Evolutionary conservation across 2,888 invertebrate species (phyloP).

Genomic region (Diloba caeruleocephala): DNA sequence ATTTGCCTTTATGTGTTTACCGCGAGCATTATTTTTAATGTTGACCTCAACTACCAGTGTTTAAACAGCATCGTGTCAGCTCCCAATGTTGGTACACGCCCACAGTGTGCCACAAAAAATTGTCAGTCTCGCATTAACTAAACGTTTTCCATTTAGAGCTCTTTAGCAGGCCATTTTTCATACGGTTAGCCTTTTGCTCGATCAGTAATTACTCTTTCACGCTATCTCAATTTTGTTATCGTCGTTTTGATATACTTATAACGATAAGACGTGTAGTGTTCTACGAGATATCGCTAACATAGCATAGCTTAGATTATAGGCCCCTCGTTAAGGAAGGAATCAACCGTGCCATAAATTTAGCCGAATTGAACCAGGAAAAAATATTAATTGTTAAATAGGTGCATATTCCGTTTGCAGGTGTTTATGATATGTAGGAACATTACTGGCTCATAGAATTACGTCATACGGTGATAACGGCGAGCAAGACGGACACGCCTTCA

Average conservation of each 20-base stretch:
- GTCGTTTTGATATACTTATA: constrained; percentile 63
- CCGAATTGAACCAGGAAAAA: constrained; percentile 22
- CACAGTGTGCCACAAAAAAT: constrained; percentile 60
- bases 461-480: constrained; percentile 82
- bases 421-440: constrained; percentile 59
- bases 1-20: constrained; percentile 44
- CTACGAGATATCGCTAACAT: constrained; percentile 56
- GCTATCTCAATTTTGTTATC: constrained; percentile 70
- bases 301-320: constrained; percentile 48
- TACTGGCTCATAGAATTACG: constrained; percentile 75
- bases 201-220: constrained; percentile 56
- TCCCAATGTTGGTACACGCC: constrained; percentile 74
- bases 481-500: constrained; percentile 83
- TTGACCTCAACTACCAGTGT: constrained; percentile 68
- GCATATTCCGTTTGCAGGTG: constrained; percentile 57
- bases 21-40: constrained; percentile 56
- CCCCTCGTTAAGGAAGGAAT: constrained; percentile 45
- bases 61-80: constrained; percentile 60
- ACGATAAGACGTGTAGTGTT: constrained; percentile 69
- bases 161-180: constrained; percentile 14
- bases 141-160: constrained; percentile 29
- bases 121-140: constrained; percentile 41
- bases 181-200: constrained; percentile 27
- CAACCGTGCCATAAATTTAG: constrained; percentile 39
- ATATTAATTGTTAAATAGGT: constrained; percentile 16